Evolutionary conservation across 2,797 vertebrate genomes (phyloP).

Genomic region (Odontamblyopus lacepedii): DNA sequence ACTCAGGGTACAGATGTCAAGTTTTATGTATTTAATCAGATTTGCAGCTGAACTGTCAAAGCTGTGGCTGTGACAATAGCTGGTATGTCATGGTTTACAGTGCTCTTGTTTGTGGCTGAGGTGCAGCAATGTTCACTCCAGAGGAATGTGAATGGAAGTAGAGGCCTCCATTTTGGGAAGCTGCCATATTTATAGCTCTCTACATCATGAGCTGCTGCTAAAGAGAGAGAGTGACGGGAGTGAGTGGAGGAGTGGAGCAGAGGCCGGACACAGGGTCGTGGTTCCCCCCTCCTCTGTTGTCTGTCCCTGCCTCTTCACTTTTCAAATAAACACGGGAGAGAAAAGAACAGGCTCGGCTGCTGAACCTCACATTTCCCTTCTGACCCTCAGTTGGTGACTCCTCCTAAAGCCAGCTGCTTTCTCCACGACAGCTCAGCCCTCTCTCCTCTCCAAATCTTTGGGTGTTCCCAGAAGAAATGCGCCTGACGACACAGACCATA

Average conservation of each 20-base stretch:
- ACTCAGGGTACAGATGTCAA: not conserved
- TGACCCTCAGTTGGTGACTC: conserved; percentile 46
- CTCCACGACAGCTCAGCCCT: conserved; percentile 43
- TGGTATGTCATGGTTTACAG: conserved; percentile 36
- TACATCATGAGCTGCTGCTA: conserved; percentile 51
- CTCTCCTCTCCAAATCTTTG: conserved; percentile 59
- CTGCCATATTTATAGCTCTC: conserved; percentile 74
- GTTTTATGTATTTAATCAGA: not conserved
- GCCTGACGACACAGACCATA: conserved; percentile 61
- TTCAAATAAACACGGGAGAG: conserved; percentile 50
- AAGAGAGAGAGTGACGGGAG: conserved; percentile 10
- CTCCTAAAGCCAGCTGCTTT: conserved; percentile 49
- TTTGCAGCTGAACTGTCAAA: not conserved
- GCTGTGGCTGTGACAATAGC: conserved; percentile 10
- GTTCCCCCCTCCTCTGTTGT: conserved; percentile 6
- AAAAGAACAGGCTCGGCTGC: conserved; percentile 35
- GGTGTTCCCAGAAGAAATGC: conserved; percentile 74
- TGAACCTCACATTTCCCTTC: conserved; percentile 33
- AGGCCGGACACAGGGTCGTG: conserved; percentile 32
- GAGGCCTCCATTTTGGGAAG: conserved; percentile 63
- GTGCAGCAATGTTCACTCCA: conserved; percentile 53
- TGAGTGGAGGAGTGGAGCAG: conserved; percentile 39
- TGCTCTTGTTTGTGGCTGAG: conserved; percentile 45
- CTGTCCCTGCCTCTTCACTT: conserved; percentile 18
- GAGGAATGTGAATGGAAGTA: conserved; percentile 60